These are phyloP conservation scores for Lysandra coridon DNA, from an alignment of 2,888 invertebrate genomes.

Conservation along the genomic window DNA sequence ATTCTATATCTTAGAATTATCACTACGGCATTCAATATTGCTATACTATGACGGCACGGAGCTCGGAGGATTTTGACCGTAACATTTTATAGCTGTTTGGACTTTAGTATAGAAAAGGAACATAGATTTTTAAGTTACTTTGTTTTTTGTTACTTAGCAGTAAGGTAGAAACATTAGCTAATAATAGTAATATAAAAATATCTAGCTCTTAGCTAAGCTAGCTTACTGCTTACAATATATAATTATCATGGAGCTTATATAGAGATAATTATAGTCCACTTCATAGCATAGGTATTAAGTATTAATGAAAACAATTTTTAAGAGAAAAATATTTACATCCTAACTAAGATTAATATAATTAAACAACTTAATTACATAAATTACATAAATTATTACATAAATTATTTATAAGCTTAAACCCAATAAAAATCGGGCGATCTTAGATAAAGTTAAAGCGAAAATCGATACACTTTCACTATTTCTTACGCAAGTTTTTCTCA, in stretches of 20 bases:
- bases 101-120: neutral
- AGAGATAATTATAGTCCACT: no score
- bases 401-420: neutral
- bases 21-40: neutral
- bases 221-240: no score
- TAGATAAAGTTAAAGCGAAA: neutral
- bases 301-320: neutral
- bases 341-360: neutral
- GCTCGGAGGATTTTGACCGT: neutral
- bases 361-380: neutral
- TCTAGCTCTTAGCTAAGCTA: no score
- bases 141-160: no score
- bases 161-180: no score
- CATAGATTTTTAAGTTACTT: no score
- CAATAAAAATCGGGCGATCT: neutral
- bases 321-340: neutral
- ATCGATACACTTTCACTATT: neutral
- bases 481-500: neutral
- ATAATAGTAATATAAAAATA: no score
- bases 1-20: slow-evolving; percentile 2
- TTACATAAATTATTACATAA: no score
- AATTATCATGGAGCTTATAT: no score
- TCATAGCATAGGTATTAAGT: no score
- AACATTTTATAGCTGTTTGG: neutral
- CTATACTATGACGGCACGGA: no score